Conservation (phyloP, 2,797 vertebrate genomes). For the Molossus molossus region DNA sequence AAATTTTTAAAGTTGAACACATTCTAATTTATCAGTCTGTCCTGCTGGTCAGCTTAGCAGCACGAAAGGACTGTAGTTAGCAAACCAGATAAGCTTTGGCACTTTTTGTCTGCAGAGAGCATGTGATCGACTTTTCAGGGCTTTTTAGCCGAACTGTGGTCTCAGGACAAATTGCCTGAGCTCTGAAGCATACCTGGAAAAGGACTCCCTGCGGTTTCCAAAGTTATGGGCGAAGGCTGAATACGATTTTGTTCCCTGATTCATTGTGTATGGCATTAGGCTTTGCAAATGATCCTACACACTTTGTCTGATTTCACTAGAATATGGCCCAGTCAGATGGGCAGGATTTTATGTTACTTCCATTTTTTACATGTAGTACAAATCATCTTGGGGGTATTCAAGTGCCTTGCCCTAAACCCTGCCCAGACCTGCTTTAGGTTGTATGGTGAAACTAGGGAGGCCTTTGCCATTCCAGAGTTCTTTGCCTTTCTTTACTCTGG, state of each 20-base stretch:
- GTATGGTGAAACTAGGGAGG: not conserved
- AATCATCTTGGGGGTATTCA: not conserved
- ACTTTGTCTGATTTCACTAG: accelerated
- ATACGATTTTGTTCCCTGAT: not conserved
- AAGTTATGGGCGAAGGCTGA: not conserved
- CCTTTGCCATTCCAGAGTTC: not conserved
- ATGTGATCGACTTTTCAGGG: not conserved
- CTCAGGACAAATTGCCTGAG: not conserved
- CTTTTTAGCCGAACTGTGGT: not conserved
- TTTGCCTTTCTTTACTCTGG: not conserved
- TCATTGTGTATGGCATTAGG: not conserved
- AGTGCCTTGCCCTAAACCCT: not conserved
- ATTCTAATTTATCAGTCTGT: not conserved
- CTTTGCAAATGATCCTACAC: not conserved
- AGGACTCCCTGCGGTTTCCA: not conserved
- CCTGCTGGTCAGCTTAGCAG: not conserved
- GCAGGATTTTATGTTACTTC: not conserved
- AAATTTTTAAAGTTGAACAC: not conserved
- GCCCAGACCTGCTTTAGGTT: not conserved
- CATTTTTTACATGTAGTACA: not conserved
- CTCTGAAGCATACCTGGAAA: not conserved
- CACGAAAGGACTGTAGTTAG: not conserved
- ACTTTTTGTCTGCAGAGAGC: not conserved
- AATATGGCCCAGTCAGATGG: not conserved
- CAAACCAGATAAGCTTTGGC: not conserved